Percentiles rank a stretch among this genome's conserved stretches.
Evolutionary conservation across 1,140 invertebrate genomes (phyloP).

Genomic region (Lepidostoma basale): DNA sequence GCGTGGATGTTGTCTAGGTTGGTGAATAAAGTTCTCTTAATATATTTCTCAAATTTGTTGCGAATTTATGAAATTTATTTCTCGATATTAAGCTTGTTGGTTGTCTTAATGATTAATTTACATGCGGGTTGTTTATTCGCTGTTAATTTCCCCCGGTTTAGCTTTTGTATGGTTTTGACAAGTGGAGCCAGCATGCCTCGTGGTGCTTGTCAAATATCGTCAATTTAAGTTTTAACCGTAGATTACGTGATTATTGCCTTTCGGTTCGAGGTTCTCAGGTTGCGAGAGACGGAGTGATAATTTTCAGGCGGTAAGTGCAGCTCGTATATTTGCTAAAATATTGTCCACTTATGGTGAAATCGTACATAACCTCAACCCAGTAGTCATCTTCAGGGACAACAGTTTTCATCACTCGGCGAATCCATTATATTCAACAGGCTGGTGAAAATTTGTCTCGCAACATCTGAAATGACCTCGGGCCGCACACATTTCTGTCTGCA

Average conservation of each 20-base stretch:
- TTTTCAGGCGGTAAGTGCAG: conserved; percentile 17
- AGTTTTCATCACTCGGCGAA: conserved; percentile 10
- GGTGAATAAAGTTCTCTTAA: not conserved
- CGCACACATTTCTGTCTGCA: not conserved
- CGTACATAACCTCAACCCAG: not conserved
- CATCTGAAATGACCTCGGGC: conserved; percentile 30
- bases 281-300: conserved; percentile 6
- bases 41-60: conserved; percentile 1
- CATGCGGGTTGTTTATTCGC: not conserved
- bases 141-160: not conserved
- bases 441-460: conserved; percentile 16
- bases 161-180: not conserved
- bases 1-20: conserved; percentile 28
- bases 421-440: not conserved
- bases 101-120: conserved; percentile 1
- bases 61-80: not conserved
- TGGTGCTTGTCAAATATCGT: conserved; percentile 22
- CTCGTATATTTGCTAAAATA: not conserved
- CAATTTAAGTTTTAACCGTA: not conserved
- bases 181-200: not conserved
- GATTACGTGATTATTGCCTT: not conserved
- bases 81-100: not conserved
- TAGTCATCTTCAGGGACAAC: conserved; percentile 20
- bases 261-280: conserved; percentile 33
- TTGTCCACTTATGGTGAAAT: not conserved